Evolutionary conservation across 2,797 vertebrate species (phyloP), one percentile per base, ranked within the genome.

Genomic region (Schizopygopsis malacanthus): DNA sequence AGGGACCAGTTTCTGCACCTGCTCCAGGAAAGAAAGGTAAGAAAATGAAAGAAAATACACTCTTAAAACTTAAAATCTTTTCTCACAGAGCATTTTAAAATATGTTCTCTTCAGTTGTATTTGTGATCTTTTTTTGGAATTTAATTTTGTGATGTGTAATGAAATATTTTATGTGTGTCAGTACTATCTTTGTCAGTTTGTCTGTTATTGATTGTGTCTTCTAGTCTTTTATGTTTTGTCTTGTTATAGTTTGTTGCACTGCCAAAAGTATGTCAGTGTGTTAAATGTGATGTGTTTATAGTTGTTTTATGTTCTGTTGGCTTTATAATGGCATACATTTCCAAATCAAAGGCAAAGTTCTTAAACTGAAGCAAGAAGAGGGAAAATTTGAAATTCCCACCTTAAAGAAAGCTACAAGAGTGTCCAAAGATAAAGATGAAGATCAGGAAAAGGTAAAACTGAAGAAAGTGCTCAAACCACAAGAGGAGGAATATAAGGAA

Each of bases 11-110:
- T 85, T 93, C 96, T 78, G 86, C 94, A 78, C 98, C 98, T 3
- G 97, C 97, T 87, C 95, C 97, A 87, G 97, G 96, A 87, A 97
- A 97, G 95, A 99, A 98, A 97, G 98, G 98, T 99, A 97, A 88
- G 92, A 89, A 87, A 47, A 47, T 39, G 18, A 20, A 84, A 86
- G 81, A n/a, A 6, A 12, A 3, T 8, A 8, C 5, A 52, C 50
- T 67, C 18, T 50, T 8, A 63, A 39, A 73, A 47, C 4, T 9
- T 6, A 9, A 43, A 25, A 70, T 67, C 11, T 45, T 79, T 85
- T 85, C 4, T 56, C 2, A 33, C 61, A 28, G 18, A 45, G n/a
- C 33, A 5, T 5, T 43, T 59, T 67, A 22, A 65, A 15, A 28
- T 76, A 56, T 33, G 61, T 69, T 45, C 20, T 33, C 15, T 59